These are phyloP conservation scores for Polia nebulosa DNA, from an alignment of 2,888 invertebrate genomes.

Conservation along the genomic window DNA sequence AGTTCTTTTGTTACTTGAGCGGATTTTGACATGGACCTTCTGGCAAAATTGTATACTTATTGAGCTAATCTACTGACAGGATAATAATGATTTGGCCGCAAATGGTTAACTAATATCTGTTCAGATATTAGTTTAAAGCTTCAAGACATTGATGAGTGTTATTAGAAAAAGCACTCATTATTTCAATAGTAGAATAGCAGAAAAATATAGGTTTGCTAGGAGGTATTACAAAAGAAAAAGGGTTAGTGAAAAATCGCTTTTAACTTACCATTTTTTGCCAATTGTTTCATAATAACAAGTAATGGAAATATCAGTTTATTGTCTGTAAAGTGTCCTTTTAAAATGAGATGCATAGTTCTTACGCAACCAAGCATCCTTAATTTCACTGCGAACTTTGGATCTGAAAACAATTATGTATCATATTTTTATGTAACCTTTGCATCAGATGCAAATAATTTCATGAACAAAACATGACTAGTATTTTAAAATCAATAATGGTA, in stretches of 20 bases:
- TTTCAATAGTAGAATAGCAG: background rate
- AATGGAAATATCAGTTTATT: conserved; percentile 91
- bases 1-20: background rate
- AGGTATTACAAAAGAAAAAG: background rate
- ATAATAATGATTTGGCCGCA: background rate
- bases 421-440: conserved; percentile 12
- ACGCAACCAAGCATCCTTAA: conserved; percentile 92
- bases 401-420: conserved; percentile 75
- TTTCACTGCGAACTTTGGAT: conserved; percentile 93
- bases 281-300: conserved; percentile 91
- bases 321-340: conserved; percentile 91
- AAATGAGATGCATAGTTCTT: conserved; percentile 91
- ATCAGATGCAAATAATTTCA: background rate
- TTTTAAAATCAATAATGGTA: conserved; percentile 64
- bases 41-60: background rate
- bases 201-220: background rate
- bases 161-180: background rate
- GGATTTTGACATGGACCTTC: background rate
- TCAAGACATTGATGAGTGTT: background rate
- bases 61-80: background rate
- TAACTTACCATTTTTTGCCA: conserved; percentile 91
- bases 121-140: conserved; percentile 7
- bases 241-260: background rate
- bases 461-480: conserved; percentile 3
- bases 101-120: background rate